A percentile compares a stretch with the other conserved stretches of the same genome.
phyloP scores from a whole-genome alignment of 2,888 invertebrate genomes.

The Scaptomyza reducta region DNA sequence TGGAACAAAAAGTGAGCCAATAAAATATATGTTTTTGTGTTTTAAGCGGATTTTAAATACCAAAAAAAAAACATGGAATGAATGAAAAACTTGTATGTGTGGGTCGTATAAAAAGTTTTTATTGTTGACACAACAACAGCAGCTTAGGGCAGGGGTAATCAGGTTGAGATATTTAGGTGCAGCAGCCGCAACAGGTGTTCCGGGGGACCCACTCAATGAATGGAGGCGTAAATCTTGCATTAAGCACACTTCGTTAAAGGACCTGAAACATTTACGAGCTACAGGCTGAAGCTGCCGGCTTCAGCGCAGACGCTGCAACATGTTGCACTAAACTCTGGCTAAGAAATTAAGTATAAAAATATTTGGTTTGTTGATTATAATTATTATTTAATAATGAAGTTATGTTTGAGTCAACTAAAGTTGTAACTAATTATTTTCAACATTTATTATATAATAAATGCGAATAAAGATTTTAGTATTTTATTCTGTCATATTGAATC shows the following conservation, averaged over 20 bases:
- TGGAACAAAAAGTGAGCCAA: slow-evolving; percentile 4
- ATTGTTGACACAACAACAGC: slow-evolving; percentile 41
- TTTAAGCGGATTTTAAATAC: slow-evolving; percentile 39
- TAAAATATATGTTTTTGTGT: slow-evolving; percentile 25
- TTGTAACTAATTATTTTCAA: not conserved
- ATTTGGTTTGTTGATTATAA: not conserved
- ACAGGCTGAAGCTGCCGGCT: slow-evolving; percentile 2
- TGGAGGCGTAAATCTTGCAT: slow-evolving; percentile 78
- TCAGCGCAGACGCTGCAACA: slow-evolving; percentile 71
- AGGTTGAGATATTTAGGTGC: slow-evolving; percentile 16
- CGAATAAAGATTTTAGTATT: no score
- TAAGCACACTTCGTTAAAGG: slow-evolving; percentile 56
- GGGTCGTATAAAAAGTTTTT: slow-evolving; percentile 52
- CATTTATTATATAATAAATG: no score
- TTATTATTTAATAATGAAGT: not conserved
- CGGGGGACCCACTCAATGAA: slow-evolving; percentile 66
- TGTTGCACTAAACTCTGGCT: slow-evolving; percentile 24
- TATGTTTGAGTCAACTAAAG: no score
- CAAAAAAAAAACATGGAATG: slow-evolving; percentile 11
- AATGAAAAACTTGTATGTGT: slow-evolving; percentile 33
- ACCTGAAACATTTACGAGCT: slow-evolving; percentile 56
- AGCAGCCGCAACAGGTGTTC: slow-evolving; percentile 64
- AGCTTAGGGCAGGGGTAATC: not conserved
- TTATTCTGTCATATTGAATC: no score
- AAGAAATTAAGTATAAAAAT: not conserved